Conservation (phyloP, 2,113 vertebrate genomes). For the Mirza zaza region DNA sequence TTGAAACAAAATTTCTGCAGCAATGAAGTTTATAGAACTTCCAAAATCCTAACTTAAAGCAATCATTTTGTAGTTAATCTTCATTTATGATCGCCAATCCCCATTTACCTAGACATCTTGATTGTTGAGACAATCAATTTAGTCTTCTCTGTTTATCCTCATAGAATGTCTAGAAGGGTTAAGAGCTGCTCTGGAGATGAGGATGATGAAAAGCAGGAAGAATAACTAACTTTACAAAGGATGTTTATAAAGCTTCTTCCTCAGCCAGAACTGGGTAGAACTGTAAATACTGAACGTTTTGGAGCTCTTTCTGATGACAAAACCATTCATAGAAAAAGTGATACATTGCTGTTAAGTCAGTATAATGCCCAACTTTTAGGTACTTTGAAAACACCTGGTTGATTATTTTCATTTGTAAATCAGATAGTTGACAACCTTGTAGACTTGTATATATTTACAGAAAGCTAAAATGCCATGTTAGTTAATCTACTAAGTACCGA, state of each 20-base stretch:
- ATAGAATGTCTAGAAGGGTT: not conserved
- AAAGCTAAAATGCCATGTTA: not conserved
- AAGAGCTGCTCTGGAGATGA: not conserved
- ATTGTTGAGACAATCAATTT: constrained; percentile 26
- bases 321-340: not conserved
- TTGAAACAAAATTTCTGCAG: constrained; percentile 55
- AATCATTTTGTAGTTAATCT: constrained; percentile 46
- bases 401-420: constrained; percentile 14
- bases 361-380: not conserved
- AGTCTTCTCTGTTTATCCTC: constrained; percentile 24
- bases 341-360: not conserved
- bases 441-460: not conserved
- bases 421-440: not conserved
- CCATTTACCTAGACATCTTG: not conserved
- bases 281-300: not conserved
- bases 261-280: not conserved
- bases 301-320: not conserved
- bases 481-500: not conserved
- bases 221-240: not conserved
- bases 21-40: constrained; percentile 61
- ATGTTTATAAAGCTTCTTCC: not conserved
- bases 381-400: constrained; percentile 13
- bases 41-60: constrained; percentile 35
- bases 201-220: not conserved
- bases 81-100: not conserved